Base-by-base conservation (phyloP, 2,888 invertebrate species). In the Blomia tropicalis region DNA sequence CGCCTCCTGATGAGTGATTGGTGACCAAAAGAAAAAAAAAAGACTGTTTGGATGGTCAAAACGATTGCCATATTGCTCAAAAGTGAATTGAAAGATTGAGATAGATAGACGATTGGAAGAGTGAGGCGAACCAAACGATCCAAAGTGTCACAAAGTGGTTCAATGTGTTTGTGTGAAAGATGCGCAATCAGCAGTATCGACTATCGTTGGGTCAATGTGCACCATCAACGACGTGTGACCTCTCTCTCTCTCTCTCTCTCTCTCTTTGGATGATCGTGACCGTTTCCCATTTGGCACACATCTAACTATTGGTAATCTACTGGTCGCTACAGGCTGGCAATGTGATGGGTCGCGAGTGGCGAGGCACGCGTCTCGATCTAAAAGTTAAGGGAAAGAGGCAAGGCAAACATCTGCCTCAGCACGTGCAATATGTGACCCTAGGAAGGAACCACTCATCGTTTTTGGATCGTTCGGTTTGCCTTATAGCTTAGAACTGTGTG, bases 331-430 rank as follows among this genome's bases (percentile, higher is more conserved):
- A 47, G 5, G 27, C 51, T 25, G 7, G n/a, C 51, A 7, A 27
- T 47, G 7, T 19, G 14, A 47, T 14, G 5, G 5, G 27, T 19
- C 7, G 51, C 51, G 7, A 54, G 4, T 4, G 22, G 11, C 31
- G 54, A 27, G 54, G 54, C 54, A 54, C 54, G 54, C 54, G 54
- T 54, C 54, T 47, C 51, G 51, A 27, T 22, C 51, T n/a, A n/a
- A n/a, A n/a, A n/a, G n/a, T n/a, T n/a, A n/a, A n/a, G n/a, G n/a
- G n/a, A n/a, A n/a, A n/a, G n/a, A n/a, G n/a, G n/a, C n/a, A n/a
- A 14, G 23, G 51, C 51, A 22, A 47, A 47, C 51, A 47, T 47
- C 51, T 47, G 51, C 51, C 51, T 47, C 51, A 47, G 51, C 51
- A 47, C 51, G 51, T 47, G 51, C 51, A 47, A 47, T 47, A 47